Evolutionary conservation across 1,140 invertebrate genomes (phyloP).

Genomic region (Apis florea): DNA sequence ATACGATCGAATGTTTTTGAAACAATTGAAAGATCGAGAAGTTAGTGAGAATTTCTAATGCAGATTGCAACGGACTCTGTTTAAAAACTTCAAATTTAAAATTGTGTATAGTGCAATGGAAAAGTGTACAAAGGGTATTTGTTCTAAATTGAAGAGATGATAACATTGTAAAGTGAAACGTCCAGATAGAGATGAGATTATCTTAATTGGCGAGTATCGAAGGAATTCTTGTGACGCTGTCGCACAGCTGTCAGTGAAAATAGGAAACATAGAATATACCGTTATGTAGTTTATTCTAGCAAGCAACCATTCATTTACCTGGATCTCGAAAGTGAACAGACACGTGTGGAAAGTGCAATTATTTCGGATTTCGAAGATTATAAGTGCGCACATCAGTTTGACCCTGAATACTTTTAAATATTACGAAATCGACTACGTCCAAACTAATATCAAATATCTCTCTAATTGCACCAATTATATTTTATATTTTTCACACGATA

Average conservation of each 20-base stretch:
- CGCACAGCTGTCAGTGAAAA: conserved; percentile 35
- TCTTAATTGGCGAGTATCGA: not conserved
- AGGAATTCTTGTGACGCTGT: conserved; percentile 36
- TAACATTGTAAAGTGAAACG: not conserved
- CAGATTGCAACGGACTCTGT: not conserved
- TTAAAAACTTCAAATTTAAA: not conserved
- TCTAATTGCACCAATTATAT: conserved; percentile 4
- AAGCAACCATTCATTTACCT: conserved; percentile 43
- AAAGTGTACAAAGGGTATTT: not conserved
- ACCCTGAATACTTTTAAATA: not conserved
- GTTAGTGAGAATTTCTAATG: not conserved
- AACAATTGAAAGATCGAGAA: not conserved
- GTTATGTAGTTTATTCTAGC: conserved; percentile 38
- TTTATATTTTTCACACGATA: not conserved
- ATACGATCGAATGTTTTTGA: not conserved
- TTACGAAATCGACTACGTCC: not conserved
- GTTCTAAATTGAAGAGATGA: not conserved
- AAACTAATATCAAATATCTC: not conserved
- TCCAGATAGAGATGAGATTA: not conserved
- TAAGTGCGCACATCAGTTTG: not conserved
- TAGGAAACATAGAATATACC: conserved; percentile 47
- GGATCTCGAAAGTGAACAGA: conserved; percentile 48
- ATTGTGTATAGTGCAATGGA: not conserved
- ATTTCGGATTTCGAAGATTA: conserved; percentile 6
- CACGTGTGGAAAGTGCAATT: conserved; percentile 37